Evolutionary conservation across 1,140 invertebrate genomes (phyloP).

Genomic region (Drosophila ananassae): DNA sequence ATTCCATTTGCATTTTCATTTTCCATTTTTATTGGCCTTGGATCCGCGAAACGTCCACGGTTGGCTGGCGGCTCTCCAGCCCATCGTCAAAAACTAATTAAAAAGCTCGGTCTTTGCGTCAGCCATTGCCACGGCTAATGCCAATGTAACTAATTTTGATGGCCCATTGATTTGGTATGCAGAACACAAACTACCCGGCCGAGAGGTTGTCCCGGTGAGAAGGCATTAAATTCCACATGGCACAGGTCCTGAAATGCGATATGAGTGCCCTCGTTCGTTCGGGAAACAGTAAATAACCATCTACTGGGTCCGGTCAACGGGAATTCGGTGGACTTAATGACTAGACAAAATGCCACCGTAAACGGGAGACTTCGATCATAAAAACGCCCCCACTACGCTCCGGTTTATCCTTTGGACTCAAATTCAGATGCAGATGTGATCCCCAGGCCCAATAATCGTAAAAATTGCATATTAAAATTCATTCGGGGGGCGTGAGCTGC

Average conservation of each 20-base stretch:
- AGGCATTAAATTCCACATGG: conserved; percentile 18
- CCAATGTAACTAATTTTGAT: conserved; percentile 55
- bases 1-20: conserved; percentile 40
- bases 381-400: conserved; percentile 33
- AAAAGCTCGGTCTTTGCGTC: conserved; percentile 21
- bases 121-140: conserved; percentile 48
- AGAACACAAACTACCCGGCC: conserved; percentile 21
- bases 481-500: conserved; percentile 56
- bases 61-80: background rate
- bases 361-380: conserved; percentile 45
- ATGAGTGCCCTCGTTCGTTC: background rate
- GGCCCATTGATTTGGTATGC: conserved; percentile 59
- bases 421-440: conserved; percentile 30
- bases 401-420: conserved; percentile 8
- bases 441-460: conserved; percentile 64
- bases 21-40: conserved; percentile 38
- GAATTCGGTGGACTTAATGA: conserved; percentile 43
- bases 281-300: conserved; percentile 54
- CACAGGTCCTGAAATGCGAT: conserved; percentile 24
- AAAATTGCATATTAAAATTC: conserved; percentile 76
- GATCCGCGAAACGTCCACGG: conserved; percentile 2
- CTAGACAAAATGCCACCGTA: conserved; percentile 64
- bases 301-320: conserved; percentile 39
- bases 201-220: background rate
- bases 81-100: conserved; percentile 57